phyloP scores from a whole-genome alignment of 2,113 vertebrate species.

The Pachycephala philippinensis region DNA sequence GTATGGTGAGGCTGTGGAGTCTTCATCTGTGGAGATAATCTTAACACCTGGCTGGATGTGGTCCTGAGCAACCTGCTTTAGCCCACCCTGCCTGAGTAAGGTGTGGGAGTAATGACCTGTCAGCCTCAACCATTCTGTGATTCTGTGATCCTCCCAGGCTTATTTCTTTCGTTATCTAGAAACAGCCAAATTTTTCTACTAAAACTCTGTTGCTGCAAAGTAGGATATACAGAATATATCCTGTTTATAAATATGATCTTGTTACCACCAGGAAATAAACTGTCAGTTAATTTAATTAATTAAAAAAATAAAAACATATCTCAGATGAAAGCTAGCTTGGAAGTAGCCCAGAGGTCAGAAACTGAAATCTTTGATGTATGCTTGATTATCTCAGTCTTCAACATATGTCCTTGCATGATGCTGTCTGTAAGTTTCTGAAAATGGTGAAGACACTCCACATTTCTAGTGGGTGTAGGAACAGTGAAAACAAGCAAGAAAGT shows the following conservation, averaged over 20 bases:
- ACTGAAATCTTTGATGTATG: constrained; percentile 29
- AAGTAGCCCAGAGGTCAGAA: constrained; percentile 45
- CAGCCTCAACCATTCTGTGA: not conserved
- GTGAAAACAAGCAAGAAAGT: constrained; percentile 16
- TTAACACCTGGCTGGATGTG: not conserved
- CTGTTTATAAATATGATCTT: constrained; percentile 26
- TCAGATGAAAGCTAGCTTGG: constrained; percentile 29
- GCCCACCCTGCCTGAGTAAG: not conserved
- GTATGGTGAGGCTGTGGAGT: not conserved
- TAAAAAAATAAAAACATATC: not conserved
- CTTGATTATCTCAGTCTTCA: constrained; percentile 9
- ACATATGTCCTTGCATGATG: constrained; percentile 10
- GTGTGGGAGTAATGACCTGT: not conserved
- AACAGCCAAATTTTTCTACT: not conserved
- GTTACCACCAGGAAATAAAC: constrained; percentile 30
- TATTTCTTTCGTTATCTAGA: not conserved
- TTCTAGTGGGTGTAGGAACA: constrained; percentile 25
- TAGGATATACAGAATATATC: not conserved
- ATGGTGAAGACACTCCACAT: constrained; percentile 14
- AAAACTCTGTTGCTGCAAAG: not conserved
- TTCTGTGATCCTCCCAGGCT: not conserved
- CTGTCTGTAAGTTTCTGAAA: constrained; percentile 39
- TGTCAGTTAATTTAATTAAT: constrained; percentile 46
- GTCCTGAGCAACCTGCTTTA: not conserved
- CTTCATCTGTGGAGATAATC: not conserved